Evolutionary conservation across 2,888 invertebrate species (phyloP).

Genomic region (Oscheius sp.): DNA sequence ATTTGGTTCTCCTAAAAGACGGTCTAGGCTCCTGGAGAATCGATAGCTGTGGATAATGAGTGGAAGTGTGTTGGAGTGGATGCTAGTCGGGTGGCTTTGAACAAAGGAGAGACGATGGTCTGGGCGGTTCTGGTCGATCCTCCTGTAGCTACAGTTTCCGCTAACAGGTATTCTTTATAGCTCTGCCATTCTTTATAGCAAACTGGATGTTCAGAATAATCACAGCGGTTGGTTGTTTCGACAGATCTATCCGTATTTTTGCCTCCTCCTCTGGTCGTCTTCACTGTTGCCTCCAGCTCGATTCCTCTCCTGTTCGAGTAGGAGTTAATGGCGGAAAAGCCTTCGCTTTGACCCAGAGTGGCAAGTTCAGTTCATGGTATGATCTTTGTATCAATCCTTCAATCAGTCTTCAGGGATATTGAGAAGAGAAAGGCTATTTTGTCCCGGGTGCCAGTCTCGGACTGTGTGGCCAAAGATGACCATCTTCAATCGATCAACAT

Average conservation of each 20-base stretch:
- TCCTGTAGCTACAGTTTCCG: constrained; percentile 44
- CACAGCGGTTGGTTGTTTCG: constrained; percentile 48
- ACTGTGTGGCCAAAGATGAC: constrained; percentile 46
- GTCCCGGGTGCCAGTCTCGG: constrained; percentile 42
- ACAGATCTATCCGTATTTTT: constrained; percentile 47
- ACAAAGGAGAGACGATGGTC: constrained; percentile 2
- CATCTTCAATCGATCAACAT: constrained; percentile 29
- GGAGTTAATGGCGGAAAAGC: constrained; percentile 48
- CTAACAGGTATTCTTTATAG: constrained; percentile 42
- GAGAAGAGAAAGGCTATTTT: constrained; percentile 39
- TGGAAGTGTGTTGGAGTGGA: constrained; percentile 47
- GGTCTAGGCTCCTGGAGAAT: constrained; percentile 33
- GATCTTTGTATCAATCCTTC: background rate
- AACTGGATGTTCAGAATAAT: constrained; percentile 34
- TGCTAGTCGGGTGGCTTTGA: constrained; percentile 39
- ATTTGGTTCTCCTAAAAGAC: background rate
- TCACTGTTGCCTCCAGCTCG: constrained; percentile 42
- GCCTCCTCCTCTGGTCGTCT: constrained; percentile 40
- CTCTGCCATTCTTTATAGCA: background rate
- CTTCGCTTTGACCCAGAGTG: constrained; percentile 48
- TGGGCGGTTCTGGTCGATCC: constrained; percentile 46
- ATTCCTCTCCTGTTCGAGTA: constrained; percentile 46
- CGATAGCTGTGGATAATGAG: constrained; percentile 48
- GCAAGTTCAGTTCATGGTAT: constrained; percentile 50
- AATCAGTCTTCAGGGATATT: constrained; percentile 37